Evolutionary conservation across 2,113 vertebrate species (phyloP).

Genomic region (Alethe diademata): DNA sequence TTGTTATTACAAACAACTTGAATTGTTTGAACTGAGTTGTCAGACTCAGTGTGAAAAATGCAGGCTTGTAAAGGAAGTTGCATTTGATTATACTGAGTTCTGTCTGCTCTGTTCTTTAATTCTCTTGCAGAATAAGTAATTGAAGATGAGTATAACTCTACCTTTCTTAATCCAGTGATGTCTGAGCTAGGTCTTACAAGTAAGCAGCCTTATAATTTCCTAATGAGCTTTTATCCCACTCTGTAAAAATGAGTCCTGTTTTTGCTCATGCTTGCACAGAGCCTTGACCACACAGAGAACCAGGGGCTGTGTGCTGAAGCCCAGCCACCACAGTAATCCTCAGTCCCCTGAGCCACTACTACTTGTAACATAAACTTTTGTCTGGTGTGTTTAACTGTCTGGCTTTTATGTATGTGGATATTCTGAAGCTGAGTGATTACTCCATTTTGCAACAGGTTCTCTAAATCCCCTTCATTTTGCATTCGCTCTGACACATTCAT

Average conservation of each 20-base stretch:
- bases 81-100: not conserved
- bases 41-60: not conserved
- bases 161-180: not conserved
- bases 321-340: not conserved
- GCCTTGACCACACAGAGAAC: not conserved
- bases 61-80: not conserved
- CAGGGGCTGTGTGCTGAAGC: not conserved
- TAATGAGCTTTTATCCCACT: not conserved
- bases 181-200: not conserved
- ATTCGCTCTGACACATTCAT: not conserved
- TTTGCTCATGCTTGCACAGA: not conserved
- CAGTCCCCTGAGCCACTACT: not conserved
- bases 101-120: not conserved
- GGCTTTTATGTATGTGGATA: not conserved
- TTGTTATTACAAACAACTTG: not conserved
- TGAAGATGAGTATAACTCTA: not conserved
- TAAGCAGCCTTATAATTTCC: not conserved
- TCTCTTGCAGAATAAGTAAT: not conserved
- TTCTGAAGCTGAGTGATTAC: not conserved
- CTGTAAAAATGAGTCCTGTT: not conserved
- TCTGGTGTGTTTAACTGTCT: not conserved
- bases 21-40: not conserved
- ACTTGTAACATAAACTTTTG: not conserved
- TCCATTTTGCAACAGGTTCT: not conserved
- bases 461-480: not conserved